phyloP scores from a whole-genome alignment of 1,140 invertebrate genomes.

The Eulimnadia texana region DNA sequence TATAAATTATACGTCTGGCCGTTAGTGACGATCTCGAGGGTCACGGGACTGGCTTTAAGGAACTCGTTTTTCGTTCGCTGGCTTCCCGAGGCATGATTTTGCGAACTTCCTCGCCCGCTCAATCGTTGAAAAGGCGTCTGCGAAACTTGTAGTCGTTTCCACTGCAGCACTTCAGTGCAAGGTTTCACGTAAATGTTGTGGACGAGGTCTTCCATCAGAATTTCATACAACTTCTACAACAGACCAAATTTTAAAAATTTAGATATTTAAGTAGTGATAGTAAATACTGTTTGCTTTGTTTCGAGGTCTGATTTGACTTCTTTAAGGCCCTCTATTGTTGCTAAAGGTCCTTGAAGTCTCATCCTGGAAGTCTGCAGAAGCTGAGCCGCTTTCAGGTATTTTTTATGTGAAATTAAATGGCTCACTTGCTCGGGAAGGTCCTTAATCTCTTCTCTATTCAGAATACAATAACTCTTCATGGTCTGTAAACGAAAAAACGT shows the following conservation, averaged over 20 bases:
- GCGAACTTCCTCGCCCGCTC: not conserved
- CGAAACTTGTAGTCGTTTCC: constrained; percentile 30
- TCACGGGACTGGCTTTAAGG: constrained; percentile 7
- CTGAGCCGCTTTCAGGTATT: constrained; percentile 75
- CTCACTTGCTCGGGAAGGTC: constrained; percentile 62
- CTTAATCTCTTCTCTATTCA: constrained; percentile 54
- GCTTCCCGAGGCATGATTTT: constrained; percentile 4
- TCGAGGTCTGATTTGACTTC: constrained; percentile 58
- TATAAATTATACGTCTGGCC: not conserved
- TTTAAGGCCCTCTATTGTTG: constrained; percentile 62
- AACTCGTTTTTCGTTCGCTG: not conserved
- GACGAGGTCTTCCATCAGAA: constrained; percentile 54
- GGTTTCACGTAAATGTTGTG: constrained; percentile 56
- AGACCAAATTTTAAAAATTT: constrained; percentile 24
- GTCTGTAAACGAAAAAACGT: not conserved
- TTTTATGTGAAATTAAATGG: constrained; percentile 50
- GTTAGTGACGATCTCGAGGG: constrained; percentile 9
- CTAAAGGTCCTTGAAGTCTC: constrained; percentile 51
- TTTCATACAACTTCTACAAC: constrained; percentile 49
- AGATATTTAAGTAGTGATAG: too few relatives aligned
- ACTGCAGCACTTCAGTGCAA: constrained; percentile 36
- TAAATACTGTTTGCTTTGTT: constrained; percentile 46
- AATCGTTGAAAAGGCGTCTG: constrained; percentile 10
- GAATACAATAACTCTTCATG: constrained; percentile 11
- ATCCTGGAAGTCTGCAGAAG: constrained; percentile 52